Evolutionary conservation across 2,888 invertebrate genomes (phyloP), one percentile per base, ranked within the genome.

Genomic region (Fabriciana adippe): DNA sequence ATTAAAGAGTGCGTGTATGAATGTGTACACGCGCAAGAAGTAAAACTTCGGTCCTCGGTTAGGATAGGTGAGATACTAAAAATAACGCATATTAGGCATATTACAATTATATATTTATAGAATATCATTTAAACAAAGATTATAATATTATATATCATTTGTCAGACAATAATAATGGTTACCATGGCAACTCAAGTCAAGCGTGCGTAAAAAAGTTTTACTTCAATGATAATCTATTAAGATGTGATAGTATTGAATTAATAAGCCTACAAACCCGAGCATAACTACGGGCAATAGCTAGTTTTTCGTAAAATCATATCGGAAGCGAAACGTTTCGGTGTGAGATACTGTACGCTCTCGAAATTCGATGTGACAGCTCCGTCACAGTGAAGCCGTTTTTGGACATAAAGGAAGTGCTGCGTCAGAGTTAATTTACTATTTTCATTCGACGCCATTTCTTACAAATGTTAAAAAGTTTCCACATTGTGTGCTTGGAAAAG

Each of bases 391-490:
- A 48, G 67, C 65, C 65, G 59, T 68, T 70, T 74, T 70, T 69
- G 72, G 63, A 71, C 55, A 48, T 60, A 66, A 64, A 67, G 69
- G 66, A 74, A 76, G 74, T 76, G 74, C 72, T 72, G 71, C 48
- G 69, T 60, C 66, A 18, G 6, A 45, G 8, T n/a, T 21, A 45
- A 59, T 66, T 66, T 53, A 60, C 48, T 60, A 66, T 60, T 66
- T 47, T 60, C 31, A 66, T 54, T 35, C 13, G 47, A 41, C 21
- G 18, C 59, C 4, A 26, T 48, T 59, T 6, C 26, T 48, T 18
- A 47, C n/a, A 59, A 59, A 59, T 57, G 5, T 15, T 47, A 48
- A 59, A 59, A 48, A 59, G 16, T 6, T 31, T 55, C 11, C n/a
- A 35, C 11, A 3, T 35, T 55, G 11, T n/a, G 3, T 35, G 16